Conservation (phyloP, 2,113 vertebrate genomes). For the Formicarius rufipectus region DNA sequence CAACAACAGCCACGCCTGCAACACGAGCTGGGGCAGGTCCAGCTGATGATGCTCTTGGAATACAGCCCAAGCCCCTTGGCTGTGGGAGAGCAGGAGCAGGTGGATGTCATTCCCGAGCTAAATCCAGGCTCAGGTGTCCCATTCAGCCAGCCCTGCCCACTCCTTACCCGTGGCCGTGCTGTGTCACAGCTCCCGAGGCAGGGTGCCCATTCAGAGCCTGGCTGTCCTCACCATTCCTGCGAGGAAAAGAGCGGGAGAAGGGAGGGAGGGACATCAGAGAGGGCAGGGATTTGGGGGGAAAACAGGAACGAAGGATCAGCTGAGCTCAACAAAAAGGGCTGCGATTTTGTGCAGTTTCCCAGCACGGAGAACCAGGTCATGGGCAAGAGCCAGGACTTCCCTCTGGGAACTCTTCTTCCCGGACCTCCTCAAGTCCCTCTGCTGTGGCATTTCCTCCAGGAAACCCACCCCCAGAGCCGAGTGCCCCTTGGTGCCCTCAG, state of each 20-base stretch:
- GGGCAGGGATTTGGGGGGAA: not conserved
- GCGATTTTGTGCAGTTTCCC: not conserved
- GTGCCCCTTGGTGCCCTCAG: not conserved
- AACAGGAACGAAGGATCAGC: not conserved
- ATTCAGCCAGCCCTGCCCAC: not conserved
- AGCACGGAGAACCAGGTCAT: not conserved
- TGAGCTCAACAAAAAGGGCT: not conserved
- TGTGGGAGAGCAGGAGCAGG: not conserved
- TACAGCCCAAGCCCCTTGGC: not conserved
- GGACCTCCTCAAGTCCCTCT: not conserved
- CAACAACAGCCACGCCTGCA: too few relatives aligned
- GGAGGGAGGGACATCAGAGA: not conserved
- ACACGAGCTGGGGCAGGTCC: not conserved
- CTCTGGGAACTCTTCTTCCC: not conserved
- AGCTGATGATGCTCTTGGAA: not conserved
- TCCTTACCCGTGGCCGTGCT: not conserved
- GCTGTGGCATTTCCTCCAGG: not conserved
- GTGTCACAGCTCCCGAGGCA: not conserved
- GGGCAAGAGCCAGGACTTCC: not conserved
- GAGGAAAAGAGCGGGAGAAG: not conserved
- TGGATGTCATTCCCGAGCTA: not conserved
- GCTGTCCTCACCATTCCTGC: conserved; percentile 1
- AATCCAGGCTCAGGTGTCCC: not conserved
- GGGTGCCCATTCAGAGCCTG: not conserved
- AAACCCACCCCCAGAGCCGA: not conserved